Evolutionary conservation across 2,113 vertebrate species (phyloP).

Genomic region (Cottus gobio): DNA sequence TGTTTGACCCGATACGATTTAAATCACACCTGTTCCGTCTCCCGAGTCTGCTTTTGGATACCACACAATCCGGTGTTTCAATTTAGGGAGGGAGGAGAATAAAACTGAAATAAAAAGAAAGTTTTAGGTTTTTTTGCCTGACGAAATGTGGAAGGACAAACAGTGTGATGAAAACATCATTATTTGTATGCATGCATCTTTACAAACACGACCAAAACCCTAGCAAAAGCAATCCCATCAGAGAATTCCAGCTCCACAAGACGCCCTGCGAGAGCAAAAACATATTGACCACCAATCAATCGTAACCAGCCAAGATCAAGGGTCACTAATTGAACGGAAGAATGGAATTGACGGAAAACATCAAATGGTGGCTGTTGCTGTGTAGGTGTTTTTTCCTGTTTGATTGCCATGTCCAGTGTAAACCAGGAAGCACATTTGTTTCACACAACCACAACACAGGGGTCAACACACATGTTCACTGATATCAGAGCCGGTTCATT

Average conservation of each 20-base stretch:
- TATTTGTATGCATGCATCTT: not conserved
- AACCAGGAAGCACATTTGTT: slow-evolving; percentile 27
- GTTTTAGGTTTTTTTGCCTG: not conserved
- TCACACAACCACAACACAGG: not conserved
- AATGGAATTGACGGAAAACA: slow-evolving; percentile 53
- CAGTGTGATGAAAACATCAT: slow-evolving; percentile 6
- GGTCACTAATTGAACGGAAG: slow-evolving; percentile 68
- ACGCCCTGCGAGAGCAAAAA: slow-evolving; percentile 40
- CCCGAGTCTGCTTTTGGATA: not conserved
- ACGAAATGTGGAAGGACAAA: not conserved
- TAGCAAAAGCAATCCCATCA: slow-evolving; percentile 32
- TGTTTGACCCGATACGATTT: not conserved
- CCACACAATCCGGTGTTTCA: not conserved
- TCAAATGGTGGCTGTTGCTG: slow-evolving; percentile 29
- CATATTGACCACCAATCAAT: slow-evolving; percentile 67
- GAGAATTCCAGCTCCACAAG: slow-evolving; percentile 12
- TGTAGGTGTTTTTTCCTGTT: slow-evolving; percentile 34
- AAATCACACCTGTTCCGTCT: not conserved
- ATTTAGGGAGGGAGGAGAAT: not conserved
- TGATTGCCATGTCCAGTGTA: slow-evolving; percentile 24
- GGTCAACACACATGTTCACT: not conserved
- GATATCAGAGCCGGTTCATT: not conserved
- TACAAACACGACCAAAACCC: slow-evolving; percentile 5
- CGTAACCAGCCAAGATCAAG: slow-evolving; percentile 49
- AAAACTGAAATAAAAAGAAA: not conserved